Percentiles rank a stretch among this genome's conserved stretches.
Conservation (phyloP, 2,888 invertebrate genomes). For the Venusia cambrica region DNA sequence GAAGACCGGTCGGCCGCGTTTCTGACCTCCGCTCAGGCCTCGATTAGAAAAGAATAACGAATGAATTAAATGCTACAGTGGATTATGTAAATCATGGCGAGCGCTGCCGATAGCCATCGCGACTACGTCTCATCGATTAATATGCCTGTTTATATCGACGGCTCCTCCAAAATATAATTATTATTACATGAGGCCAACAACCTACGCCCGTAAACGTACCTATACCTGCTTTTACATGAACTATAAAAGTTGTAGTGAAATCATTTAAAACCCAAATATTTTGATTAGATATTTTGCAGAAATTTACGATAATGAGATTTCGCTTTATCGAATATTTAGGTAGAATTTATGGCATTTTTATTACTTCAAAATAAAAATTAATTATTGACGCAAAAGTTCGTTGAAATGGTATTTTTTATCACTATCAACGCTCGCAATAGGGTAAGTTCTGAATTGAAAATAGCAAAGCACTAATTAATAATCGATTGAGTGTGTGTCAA, state of each 20-base stretch:
- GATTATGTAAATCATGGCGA: conserved; percentile 46
- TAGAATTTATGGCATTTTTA: conserved; percentile 11
- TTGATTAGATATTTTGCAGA: conserved; percentile 3
- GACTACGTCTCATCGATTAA: conserved; percentile 44
- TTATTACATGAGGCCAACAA: conserved; percentile 42
- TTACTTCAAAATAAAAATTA: conserved; percentile 32
- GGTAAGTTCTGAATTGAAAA: conserved; percentile 23
- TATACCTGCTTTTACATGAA: conserved; percentile 8
- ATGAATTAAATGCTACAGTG: conserved; percentile 43
- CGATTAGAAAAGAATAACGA: conserved; percentile 55
- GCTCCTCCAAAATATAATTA: conserved; percentile 45
- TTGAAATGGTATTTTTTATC: neutral
- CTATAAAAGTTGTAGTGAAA: conserved; percentile 8
- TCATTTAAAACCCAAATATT: conserved; percentile 3
- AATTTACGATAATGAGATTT: conserved; percentile 13
- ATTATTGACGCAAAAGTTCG: conserved; percentile 6
- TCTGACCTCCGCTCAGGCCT: conserved; percentile 47
- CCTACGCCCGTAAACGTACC: conserved; percentile 32
- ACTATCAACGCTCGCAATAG: neutral
- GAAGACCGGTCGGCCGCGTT: conserved; percentile 61
- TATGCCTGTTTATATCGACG: conserved; percentile 42
- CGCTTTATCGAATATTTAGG: conserved; percentile 11
- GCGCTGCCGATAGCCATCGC: conserved; percentile 37
- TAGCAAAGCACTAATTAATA: conserved; percentile 51
- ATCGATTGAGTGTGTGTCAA: conserved; percentile 56